Conservation (phyloP, 2,888 invertebrate species). For the Exocentrus adspersus region DNA sequence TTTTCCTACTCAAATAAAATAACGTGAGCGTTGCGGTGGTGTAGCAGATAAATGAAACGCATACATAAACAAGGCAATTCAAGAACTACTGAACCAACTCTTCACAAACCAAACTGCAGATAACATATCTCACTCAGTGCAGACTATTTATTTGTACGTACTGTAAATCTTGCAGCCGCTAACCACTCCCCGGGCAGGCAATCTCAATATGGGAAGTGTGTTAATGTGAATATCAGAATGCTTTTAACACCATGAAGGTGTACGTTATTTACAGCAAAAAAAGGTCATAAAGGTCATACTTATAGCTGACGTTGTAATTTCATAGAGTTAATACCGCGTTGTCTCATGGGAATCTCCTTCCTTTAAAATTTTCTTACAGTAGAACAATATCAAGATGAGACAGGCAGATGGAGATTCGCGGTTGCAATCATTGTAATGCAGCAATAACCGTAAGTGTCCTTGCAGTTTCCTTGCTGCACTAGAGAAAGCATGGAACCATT, state of each 20-base stretch:
- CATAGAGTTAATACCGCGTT: too few relatives aligned
- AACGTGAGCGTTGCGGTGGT: not conserved
- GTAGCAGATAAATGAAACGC: not conserved
- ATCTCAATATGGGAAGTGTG: not conserved
- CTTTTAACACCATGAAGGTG: too few relatives aligned
- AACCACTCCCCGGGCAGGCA: not conserved
- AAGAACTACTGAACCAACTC: not conserved
- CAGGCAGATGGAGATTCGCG: not conserved
- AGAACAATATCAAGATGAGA: not conserved
- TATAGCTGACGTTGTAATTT: too few relatives aligned
- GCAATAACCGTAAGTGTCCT: not conserved
- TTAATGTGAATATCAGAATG: not conserved
- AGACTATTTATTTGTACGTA: not conserved
- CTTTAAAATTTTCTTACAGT: too few relatives aligned
- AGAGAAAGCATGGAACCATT: slow-evolving; percentile 7
- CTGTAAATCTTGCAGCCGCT: not conserved
- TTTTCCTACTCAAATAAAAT: not conserved
- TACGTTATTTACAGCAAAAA: too few relatives aligned
- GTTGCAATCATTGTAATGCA: not conserved
- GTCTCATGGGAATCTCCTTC: too few relatives aligned
- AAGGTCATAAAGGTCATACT: too few relatives aligned
- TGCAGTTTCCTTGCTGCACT: not conserved
- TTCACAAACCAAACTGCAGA: not conserved
- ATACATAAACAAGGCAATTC: slow-evolving; percentile 1
- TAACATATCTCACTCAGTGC: not conserved